Evolutionary conservation across 64 coral and sea anemone genomes (phyloP), one percentile per base, ranked within the genome.

Genomic region (Stylophora pistillata): DNA sequence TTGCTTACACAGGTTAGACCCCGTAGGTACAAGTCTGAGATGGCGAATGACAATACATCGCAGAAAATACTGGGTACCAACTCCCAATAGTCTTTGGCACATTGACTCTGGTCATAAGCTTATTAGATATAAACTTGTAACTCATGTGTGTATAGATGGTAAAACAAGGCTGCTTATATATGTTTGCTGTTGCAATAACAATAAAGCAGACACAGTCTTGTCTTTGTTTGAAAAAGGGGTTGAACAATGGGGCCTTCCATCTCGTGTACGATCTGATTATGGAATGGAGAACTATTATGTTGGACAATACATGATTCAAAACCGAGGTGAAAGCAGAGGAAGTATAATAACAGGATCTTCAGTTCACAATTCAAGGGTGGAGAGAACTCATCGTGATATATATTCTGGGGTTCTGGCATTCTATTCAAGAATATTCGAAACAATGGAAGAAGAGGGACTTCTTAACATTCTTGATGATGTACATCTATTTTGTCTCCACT

Each of bases 401-500:
- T 80, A 61, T 18, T 3, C 76, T 2, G 72, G 88, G 18, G 72
- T 76, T 31, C 30, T 81, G 2, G 54, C 73, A 53, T 58, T 6
- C 5, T 82, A 73, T 26, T 34, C 31, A 11, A 53, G 25, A 17
- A 18, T 82, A 20, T 90, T 90, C 37, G 15, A 21, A 2, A 37
- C 10, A 17, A 15, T 90, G 37, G 82, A 91, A 13, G 30, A 27
- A 0, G 81, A 91, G 70, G 89, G 41, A 16, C 4, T 70, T 30
- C 59, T 91, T 4, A 81, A 91, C 54, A 5, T 78, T 9, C 83
- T 55, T 21, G 86, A 91, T 31, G 89, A 91, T 15, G 78, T 73
- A 2, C 80, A 91, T 58, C 7, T 91, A 2, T 91, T 91, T 72
- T 91, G 89, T 52, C 64, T 91, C 20, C 89, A 91, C 34, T 91